phyloP scores from a whole-genome alignment of 2,797 vertebrate genomes.

The Carduelis carduelis region DNA sequence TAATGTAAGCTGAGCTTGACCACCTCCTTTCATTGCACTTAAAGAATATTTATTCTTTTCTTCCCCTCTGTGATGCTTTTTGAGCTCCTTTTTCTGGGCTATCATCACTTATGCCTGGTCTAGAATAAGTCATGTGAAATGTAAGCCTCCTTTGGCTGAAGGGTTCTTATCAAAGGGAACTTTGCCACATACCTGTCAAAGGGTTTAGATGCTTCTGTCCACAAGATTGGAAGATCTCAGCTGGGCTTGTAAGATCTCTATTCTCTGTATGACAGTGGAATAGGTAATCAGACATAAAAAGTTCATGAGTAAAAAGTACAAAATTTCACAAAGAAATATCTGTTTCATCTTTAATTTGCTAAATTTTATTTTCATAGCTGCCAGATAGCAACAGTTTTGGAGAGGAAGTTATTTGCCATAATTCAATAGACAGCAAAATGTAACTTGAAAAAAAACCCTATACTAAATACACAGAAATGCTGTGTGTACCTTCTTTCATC shows the following conservation, averaged over 20 bases:
- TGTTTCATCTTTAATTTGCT: background rate
- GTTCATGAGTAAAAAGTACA: background rate
- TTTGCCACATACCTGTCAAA: background rate
- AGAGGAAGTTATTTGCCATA: background rate
- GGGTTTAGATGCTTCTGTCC: background rate
- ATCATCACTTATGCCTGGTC: background rate
- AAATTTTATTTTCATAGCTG: background rate
- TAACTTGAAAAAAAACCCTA: background rate
- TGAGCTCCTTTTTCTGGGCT: background rate
- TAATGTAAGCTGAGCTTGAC: background rate
- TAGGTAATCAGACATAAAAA: background rate
- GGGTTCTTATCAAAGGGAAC: background rate
- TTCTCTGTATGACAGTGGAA: background rate
- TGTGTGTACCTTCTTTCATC: conserved; percentile 23
- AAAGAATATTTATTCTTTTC: background rate
- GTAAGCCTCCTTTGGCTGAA: background rate
- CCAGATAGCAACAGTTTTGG: background rate
- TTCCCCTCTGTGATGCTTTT: background rate
- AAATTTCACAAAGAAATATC: background rate
- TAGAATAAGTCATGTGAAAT: background rate
- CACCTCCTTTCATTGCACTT: background rate
- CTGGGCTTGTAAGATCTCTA: background rate
- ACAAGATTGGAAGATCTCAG: background rate
- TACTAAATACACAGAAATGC: background rate
- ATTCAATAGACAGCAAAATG: background rate